These are phyloP conservation scores for Calyptomena viridis DNA, from an alignment of 2,113 vertebrate species.

Conservation along the genomic window DNA sequence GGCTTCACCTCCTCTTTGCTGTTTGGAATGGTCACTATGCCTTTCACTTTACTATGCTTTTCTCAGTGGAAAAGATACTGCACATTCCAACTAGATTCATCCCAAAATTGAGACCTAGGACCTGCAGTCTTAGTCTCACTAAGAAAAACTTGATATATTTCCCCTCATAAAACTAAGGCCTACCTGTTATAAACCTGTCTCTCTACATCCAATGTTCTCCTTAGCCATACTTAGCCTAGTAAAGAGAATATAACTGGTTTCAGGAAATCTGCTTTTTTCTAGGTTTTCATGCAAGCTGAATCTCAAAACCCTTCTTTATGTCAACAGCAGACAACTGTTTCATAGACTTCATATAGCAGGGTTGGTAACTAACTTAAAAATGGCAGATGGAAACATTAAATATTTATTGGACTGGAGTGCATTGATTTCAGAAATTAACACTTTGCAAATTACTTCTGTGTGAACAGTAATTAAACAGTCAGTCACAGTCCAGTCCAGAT, in stretches of 20 bases:
- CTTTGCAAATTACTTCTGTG: slow-evolving; percentile 37
- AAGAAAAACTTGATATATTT: not conserved
- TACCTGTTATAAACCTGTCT: not conserved
- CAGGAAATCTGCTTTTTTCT: not conserved
- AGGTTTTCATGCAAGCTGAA: not conserved
- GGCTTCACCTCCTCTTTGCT: not conserved
- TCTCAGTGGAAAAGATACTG: not conserved
- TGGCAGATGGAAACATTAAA: slow-evolving; percentile 64
- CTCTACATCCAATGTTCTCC: not conserved
- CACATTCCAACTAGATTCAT: not conserved
- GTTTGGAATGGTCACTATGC: not conserved
- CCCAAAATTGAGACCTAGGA: not conserved
- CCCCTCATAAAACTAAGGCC: not conserved
- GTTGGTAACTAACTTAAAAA: slow-evolving; percentile 29
- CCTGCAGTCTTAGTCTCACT: not conserved
- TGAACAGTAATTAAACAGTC: slow-evolving; percentile 58
- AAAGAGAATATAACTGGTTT: not conserved
- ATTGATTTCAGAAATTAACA: slow-evolving; percentile 53
- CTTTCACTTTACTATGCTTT: not conserved
- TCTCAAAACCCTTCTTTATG: slow-evolving; percentile 13
- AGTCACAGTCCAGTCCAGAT: slow-evolving; percentile 35
- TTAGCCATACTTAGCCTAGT: not conserved
- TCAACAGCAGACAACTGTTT: slow-evolving; percentile 40
- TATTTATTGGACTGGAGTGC: slow-evolving; percentile 58
- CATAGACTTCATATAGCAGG: not conserved